Evolutionary conservation across 2,113 vertebrate genomes (phyloP).

Genomic region (Eublepharis macularius): DNA sequence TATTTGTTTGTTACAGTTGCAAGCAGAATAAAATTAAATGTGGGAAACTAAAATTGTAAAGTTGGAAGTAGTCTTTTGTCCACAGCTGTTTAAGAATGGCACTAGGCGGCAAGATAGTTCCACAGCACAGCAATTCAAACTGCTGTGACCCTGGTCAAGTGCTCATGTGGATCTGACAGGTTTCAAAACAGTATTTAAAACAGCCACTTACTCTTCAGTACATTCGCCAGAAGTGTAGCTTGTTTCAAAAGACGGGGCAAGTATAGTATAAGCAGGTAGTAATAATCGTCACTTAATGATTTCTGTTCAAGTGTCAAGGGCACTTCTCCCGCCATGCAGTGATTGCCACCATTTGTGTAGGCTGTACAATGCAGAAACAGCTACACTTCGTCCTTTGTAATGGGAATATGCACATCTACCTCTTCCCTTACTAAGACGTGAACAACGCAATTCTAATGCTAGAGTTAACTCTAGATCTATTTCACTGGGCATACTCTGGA

Average conservation of each 20-base stretch:
- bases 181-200: neutral
- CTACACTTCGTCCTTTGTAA: neutral
- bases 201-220: neutral
- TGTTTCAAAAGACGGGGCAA: neutral
- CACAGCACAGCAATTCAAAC: neutral
- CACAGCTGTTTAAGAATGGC: too few relatives aligned
- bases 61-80: too few relatives aligned
- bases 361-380: neutral
- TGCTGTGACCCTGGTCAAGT: neutral
- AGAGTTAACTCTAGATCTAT: too few relatives aligned
- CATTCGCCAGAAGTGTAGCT: neutral
- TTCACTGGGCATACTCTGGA: too few relatives aligned
- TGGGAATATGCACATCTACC: neutral
- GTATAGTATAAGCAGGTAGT: neutral
- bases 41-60: too few relatives aligned
- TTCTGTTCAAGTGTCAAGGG: neutral
- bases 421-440: too few relatives aligned
- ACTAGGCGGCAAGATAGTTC: too few relatives aligned
- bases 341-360: neutral
- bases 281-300: neutral
- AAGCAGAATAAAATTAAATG: too few relatives aligned
- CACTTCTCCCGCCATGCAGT: neutral
- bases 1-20: too few relatives aligned
- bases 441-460: too few relatives aligned
- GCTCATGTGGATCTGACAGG: neutral